Evolutionary conservation across 2,113 vertebrate genomes (phyloP), one percentile per base, ranked within the genome.

Genomic region (Eulemur macaco): DNA sequence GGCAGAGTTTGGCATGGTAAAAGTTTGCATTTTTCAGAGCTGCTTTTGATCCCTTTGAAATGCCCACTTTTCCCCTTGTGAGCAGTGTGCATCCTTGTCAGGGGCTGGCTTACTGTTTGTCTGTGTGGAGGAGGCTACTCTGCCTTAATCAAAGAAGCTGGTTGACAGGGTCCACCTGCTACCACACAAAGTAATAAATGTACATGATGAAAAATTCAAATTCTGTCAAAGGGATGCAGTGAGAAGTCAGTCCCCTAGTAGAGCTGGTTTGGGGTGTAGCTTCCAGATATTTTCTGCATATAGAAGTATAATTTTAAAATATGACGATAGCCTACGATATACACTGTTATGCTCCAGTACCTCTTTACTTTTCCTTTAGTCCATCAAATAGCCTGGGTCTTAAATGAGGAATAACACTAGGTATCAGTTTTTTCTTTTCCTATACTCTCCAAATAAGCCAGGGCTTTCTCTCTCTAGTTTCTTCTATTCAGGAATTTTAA

Each of bases 91-190:
- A 14, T 52, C 76, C 17, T 29, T 1, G 0, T 10, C 23, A 29
- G 34, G n/a, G 66, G 25, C 63, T 47, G 90, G 18, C 60, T 76
- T 25, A 8, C 9, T 14, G 0, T n/a, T 47, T 69, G 2, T 80
- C n/a, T n/a, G 20, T 18, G 10, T 87, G 81, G 37, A 82, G 37
- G 27, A 78, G 14, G 39, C n/a, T 0, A 0, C 77, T 54, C 6
- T 52, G 18, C 60, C 68, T 84, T 60, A 66, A 58, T 77, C 77
- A 77, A 73, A 47, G 66, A 83, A 89, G 63, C n/a, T 88, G 50
- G 47, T 42, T 27, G 7, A 78, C 42, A 42, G 14, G 17, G 20
- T 42, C 81, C 5, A 9, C 52, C 39, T 15, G 6, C 18, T 11
- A 10, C 74, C 18, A 10, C 47, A 34, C 34, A 31, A 39, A 66